These are phyloP conservation scores for Pollenia griseotomentosa DNA, from an alignment of 2,888 invertebrate species.

Conservation along the genomic window DNA sequence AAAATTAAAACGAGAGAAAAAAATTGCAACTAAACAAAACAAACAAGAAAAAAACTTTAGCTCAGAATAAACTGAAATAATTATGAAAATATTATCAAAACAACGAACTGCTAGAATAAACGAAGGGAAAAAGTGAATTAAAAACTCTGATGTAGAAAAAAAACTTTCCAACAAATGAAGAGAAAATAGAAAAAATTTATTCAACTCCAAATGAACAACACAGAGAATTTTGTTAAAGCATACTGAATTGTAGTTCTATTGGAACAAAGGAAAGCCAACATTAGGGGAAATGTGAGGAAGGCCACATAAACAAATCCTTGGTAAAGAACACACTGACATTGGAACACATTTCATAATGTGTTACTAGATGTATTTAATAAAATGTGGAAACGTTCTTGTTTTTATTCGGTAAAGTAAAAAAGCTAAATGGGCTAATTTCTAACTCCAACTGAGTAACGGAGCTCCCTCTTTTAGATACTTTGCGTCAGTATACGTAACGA, in stretches of 20 bases:
- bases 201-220: slow-evolving; percentile 44
- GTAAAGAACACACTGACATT: slow-evolving; percentile 44
- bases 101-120: slow-evolving; percentile 33
- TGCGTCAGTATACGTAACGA: no score
- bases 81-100: slow-evolving; percentile 64
- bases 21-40: slow-evolving; percentile 47
- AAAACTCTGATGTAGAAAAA: slow-evolving; percentile 6
- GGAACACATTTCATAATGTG: slow-evolving; percentile 4
- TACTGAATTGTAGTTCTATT: slow-evolving; percentile 34
- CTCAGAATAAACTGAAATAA: slow-evolving; percentile 59
- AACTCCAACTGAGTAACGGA: no score
- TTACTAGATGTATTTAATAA: slow-evolving; percentile 21
- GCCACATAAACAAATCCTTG: slow-evolving; percentile 11
- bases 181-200: slow-evolving; percentile 11
- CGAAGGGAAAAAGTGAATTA: slow-evolving; percentile 38
- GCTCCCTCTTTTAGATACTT: no score
- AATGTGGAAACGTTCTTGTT: neutral
- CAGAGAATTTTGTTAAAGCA: slow-evolving; percentile 44
- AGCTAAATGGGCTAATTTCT: no score
- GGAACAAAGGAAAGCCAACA: neutral
- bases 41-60: slow-evolving; percentile 24
- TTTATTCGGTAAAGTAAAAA: no score
- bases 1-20: slow-evolving; percentile 17
- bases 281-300: neutral
- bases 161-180: slow-evolving; percentile 21